phyloP scores from a whole-genome alignment of 2,797 vertebrate genomes.

The Phrynocephalus forsythii region DNA sequence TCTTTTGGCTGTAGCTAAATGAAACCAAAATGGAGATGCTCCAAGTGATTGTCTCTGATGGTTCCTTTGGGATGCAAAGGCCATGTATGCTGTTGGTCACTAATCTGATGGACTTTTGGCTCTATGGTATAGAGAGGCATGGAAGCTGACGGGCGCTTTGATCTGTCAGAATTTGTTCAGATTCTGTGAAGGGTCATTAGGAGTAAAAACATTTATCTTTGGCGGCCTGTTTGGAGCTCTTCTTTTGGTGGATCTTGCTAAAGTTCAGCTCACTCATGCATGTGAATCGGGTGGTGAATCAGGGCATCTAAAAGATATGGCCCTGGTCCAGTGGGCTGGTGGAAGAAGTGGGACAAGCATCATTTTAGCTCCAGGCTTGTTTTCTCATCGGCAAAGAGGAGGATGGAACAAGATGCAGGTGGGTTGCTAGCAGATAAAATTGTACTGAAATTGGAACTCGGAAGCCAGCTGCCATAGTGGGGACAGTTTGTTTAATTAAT shows the following conservation, averaged over 20 bases:
- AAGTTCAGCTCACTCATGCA: not conserved
- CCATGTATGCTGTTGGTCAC: not conserved
- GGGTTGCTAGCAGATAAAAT: not conserved
- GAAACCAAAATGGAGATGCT: not conserved
- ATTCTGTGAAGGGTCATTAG: not conserved
- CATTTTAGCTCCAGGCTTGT: not conserved
- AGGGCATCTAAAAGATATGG: not conserved
- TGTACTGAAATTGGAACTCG: slow-evolving; percentile 34
- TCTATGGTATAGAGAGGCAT: not conserved
- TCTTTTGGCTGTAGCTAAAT: not conserved
- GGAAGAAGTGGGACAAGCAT: not conserved
- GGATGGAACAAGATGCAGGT: slow-evolving; percentile 22
- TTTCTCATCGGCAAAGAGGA: not conserved
- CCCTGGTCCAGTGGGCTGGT: not conserved
- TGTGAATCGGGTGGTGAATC: not conserved
- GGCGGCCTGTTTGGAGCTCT: not conserved
- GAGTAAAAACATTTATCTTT: not conserved
- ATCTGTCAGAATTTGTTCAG: not conserved
- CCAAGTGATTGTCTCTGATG: not conserved
- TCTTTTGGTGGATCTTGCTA: not conserved
- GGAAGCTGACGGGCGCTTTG: not conserved
- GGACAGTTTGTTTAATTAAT: slow-evolving; percentile 80
- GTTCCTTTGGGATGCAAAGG: not conserved
- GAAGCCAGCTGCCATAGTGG: slow-evolving; percentile 32
- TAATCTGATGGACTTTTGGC: too few species aligned